Percentiles rank a stretch among this genome's conserved stretches.
Conservation (phyloP, 2,888 invertebrate genomes). For the Xylota segnis region DNA sequence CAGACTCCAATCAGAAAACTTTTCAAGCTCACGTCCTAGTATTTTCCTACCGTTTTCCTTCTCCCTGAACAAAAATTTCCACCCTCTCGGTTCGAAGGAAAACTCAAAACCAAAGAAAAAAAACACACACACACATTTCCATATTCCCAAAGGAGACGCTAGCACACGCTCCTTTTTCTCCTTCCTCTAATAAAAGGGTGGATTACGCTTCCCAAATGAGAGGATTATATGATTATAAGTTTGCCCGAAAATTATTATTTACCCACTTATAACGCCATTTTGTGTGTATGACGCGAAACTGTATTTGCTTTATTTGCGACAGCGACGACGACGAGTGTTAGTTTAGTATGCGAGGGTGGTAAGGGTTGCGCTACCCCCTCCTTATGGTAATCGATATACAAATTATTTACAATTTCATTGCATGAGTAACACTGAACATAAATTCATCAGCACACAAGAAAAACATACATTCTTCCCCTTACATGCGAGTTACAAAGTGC, state of each 20-base stretch:
- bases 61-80: neutral
- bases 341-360: slow-evolving; percentile 8
- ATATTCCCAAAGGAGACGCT: slow-evolving; percentile 33
- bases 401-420: slow-evolving; percentile 42
- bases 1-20: slow-evolving; percentile 55
- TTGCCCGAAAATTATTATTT: slow-evolving; percentile 74
- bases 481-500: slow-evolving; percentile 10
- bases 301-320: neutral
- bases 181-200: slow-evolving; percentile 51
- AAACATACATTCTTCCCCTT: neutral
- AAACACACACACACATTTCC: slow-evolving; percentile 28
- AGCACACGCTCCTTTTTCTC: slow-evolving; percentile 8
- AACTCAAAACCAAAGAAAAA: neutral
- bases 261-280: slow-evolving; percentile 63
- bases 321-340: neutral
- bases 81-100: neutral
- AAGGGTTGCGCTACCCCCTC: neutral
- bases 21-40: slow-evolving; percentile 53
- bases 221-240: slow-evolving; percentile 75
- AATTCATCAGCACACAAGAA: slow-evolving; percentile 3
- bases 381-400: slow-evolving; percentile 45
- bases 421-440: slow-evolving; percentile 26
- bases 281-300: slow-evolving; percentile 27
- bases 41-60: slow-evolving; percentile 29
- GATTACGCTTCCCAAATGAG: slow-evolving; percentile 73